These are phyloP conservation scores for Epinotia demarniana DNA, from an alignment of 2,888 invertebrate genomes.

Conservation along the genomic window DNA sequence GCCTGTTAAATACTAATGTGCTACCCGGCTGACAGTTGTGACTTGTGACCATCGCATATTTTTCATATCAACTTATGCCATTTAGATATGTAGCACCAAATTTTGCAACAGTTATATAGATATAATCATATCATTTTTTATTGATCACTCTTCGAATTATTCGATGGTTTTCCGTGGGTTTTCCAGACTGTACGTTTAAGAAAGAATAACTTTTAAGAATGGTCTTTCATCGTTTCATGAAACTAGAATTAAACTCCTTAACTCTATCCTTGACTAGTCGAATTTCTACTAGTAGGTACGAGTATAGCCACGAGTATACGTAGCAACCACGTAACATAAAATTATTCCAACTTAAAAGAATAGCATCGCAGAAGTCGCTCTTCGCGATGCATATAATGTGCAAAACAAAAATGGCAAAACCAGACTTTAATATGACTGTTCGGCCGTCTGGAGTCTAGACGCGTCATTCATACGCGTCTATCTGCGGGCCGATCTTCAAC, in stretches of 20 bases:
- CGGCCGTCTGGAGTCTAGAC: slow-evolving; percentile 65
- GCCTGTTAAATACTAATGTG: slow-evolving; percentile 39
- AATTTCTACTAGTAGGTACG: background rate
- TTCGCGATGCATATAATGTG: slow-evolving; percentile 29
- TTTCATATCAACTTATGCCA: background rate
- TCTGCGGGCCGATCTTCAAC: slow-evolving; percentile 70
- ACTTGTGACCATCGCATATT: background rate
- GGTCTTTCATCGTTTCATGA: background rate
- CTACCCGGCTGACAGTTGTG: slow-evolving; percentile 5
- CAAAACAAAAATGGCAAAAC: slow-evolving; percentile 31
- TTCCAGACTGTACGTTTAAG: background rate
- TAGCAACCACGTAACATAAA: background rate
- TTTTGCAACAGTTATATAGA: background rate
- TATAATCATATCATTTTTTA: background rate
- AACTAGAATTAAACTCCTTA: background rate
- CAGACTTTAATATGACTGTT: slow-evolving; percentile 40
- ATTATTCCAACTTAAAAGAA: background rate
- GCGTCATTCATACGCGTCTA: slow-evolving; percentile 69
- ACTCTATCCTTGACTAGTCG: background rate
- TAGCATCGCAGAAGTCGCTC: slow-evolving; percentile 13
- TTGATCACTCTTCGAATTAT: background rate
- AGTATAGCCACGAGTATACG: too few species aligned
- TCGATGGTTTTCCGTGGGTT: background rate
- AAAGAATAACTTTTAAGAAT: background rate
- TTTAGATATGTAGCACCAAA: background rate